phyloP scores from a whole-genome alignment of 35 echinoderm and acorn worm genomes.

The Eucidaris tribuloides region DNA sequence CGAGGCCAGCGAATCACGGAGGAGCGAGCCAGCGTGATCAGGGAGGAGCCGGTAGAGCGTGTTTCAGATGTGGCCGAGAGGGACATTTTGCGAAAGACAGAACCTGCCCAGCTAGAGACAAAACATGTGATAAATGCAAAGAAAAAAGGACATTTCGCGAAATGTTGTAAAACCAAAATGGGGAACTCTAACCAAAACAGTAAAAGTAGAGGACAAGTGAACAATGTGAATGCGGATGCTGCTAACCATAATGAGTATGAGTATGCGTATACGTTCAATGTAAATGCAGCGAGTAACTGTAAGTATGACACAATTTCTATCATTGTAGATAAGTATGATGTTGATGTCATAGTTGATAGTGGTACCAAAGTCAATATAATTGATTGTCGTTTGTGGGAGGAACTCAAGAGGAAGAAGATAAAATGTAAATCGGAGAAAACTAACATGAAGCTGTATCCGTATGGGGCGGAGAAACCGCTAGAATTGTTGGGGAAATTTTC shows the following conservation, averaged over 20 bases:
- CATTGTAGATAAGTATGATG: not conserved
- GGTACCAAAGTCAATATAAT: conserved; percentile 37
- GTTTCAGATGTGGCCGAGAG: conserved; percentile 38
- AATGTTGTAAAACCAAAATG: conserved; percentile 48
- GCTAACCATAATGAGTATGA: too few species aligned
- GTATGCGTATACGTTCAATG: not conserved
- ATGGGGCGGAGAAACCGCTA: conserved; percentile 32
- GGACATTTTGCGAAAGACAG: conserved; percentile 64
- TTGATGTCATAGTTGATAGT: not conserved
- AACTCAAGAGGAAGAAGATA: conserved; percentile 24
- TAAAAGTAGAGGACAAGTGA: too few species aligned
- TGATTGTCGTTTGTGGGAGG: conserved; percentile 28
- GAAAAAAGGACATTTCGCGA: conserved; percentile 34
- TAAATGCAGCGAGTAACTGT: not conserved
- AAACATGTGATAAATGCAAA: conserved; percentile 59
- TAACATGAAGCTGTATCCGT: conserved; percentile 37
- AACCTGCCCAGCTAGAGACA: conserved; percentile 46
- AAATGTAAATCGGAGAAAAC: conserved; percentile 51
- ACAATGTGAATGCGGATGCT: too few species aligned
- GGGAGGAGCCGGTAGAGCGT: conserved; percentile 13
- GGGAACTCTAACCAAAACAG: not conserved
- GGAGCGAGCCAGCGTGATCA: not conserved
- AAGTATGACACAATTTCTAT: not conserved
- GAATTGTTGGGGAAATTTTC: conserved; percentile 2
- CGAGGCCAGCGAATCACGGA: too few species aligned